Base-by-base conservation (phyloP, 1,140 invertebrate genomes). In the Thaumatotibia leucotreta region DNA sequence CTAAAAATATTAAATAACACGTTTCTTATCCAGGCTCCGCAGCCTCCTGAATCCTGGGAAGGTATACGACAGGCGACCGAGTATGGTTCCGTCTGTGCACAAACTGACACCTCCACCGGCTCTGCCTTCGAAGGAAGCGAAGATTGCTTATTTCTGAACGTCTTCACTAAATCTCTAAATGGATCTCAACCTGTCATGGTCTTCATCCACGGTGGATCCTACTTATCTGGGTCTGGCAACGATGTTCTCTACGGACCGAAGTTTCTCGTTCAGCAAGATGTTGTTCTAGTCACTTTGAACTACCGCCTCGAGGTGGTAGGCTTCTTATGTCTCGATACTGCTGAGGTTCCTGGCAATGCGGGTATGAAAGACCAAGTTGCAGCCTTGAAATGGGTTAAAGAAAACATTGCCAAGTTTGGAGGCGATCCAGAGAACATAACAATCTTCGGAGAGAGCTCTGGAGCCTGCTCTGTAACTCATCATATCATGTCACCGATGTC, bases 371-470 rank as follows among this genome's bases (percentile, higher is more conserved):
- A 96, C 74, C 94, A 95, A 86, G 92, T 94, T 4, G 76, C 74
- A 1, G 87, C 86, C 3, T 69, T 91, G 22, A 70, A 72, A 32
- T 91, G 91, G 90, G 72, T 92, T 4, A 83, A 86, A 64, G 76
- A 83, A 17, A 92, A 92, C 68, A 91, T 92, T 10, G 49, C 58
- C 4, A 49, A 91, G 50, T 97, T 97, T 79, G 95, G 95, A 6
- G 96, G 96, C 0, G 94, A 95, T 83, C 92, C 93, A 0, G 82
- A 94, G 31, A 93, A 93, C 77, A 92, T 97, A 0, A 96, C 95
- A 0, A 83, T 96, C 22, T 95, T 96, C 75, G 95, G 95, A 0
- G 94, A 96, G 77, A 95, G 94, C 71, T 94, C 95, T 0, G 95
- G 95, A 0, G 94, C 94, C 0, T 92, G 92, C 1, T 94, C 93